phyloP scores from a whole-genome alignment of 2,888 invertebrate species.

The Acronicta aceris region DNA sequence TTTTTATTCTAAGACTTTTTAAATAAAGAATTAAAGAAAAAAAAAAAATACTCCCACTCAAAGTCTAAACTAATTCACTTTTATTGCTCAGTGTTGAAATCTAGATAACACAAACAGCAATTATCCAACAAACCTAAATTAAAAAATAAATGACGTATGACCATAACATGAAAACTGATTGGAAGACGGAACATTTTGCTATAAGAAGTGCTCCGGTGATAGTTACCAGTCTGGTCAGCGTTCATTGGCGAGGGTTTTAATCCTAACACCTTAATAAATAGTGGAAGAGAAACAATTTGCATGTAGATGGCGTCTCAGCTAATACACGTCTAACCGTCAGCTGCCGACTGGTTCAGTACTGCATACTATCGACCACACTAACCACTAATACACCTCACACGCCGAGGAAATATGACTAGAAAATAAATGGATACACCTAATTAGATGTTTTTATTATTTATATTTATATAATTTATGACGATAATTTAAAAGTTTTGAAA shows the following conservation, averaged over 20 bases:
- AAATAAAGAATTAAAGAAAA: constrained; percentile 4
- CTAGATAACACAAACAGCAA: constrained; percentile 22
- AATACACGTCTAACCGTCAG: constrained; percentile 78
- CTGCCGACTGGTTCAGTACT: constrained; percentile 82
- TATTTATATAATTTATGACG: not conserved
- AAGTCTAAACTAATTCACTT: constrained; percentile 19
- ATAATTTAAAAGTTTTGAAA: no score
- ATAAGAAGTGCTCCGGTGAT: constrained; percentile 35
- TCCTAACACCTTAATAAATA: constrained; percentile 71
- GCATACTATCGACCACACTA: constrained; percentile 77
- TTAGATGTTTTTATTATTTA: not conserved
- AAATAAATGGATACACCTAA: constrained; percentile 56
- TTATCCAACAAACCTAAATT: constrained; percentile 24
- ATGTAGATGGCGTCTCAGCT: constrained; percentile 77
- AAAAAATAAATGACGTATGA: constrained; percentile 14
- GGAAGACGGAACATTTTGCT: constrained; percentile 15
- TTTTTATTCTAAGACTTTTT: constrained; percentile 13
- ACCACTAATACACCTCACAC: constrained; percentile 75
- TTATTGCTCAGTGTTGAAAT: constrained; percentile 16
- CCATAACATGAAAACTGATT: constrained; percentile 9
- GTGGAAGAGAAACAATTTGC: constrained; percentile 72
- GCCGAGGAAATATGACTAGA: constrained; percentile 59
- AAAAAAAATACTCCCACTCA: not conserved
- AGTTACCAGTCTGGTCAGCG: constrained; percentile 11
- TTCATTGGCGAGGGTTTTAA: constrained; percentile 54